A percentile compares a stretch with the other conserved stretches of the same genome.
These are phyloP conservation scores for Marasmarcha lunaedactyla DNA, from an alignment of 2,888 invertebrate species.

Conservation along the genomic window DNA sequence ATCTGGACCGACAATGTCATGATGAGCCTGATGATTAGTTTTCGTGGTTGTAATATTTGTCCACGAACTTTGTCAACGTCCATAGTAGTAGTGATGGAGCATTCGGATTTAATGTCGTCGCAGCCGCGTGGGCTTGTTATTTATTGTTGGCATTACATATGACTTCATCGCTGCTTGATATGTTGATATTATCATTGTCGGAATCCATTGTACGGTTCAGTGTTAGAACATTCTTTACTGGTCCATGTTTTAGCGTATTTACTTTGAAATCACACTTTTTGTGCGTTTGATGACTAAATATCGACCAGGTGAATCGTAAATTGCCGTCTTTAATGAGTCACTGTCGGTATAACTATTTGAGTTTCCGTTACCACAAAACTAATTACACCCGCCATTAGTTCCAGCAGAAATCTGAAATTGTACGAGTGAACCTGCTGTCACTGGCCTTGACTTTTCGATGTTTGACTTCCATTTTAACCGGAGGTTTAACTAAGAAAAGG, in stretches of 20 bases:
- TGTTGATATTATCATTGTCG: conserved; percentile 27
- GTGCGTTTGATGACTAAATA: conserved; percentile 25
- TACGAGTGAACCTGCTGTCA: conserved; percentile 26
- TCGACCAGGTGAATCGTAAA: conserved; percentile 33
- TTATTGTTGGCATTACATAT: conserved; percentile 49
- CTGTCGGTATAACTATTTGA: conserved; percentile 42
- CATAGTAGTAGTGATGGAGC: too few species aligned
- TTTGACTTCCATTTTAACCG: neutral
- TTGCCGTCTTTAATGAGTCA: conserved; percentile 39
- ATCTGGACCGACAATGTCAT: conserved; percentile 4
- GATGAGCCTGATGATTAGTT: too few species aligned
- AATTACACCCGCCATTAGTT: conserved; percentile 56
- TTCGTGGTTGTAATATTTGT: too few species aligned
- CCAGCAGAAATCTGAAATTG: conserved; percentile 41
- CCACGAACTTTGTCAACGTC: too few species aligned
- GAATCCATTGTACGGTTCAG: conserved; percentile 14
- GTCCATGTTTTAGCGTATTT: too few species aligned
- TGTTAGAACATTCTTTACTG: conserved; percentile 1
- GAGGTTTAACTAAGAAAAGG: conserved; percentile 8
- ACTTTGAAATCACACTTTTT: too few species aligned
- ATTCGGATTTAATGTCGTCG: conserved; percentile 29
- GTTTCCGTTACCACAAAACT: conserved; percentile 47
- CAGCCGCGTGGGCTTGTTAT: conserved; percentile 46
- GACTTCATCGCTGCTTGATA: conserved; percentile 49
- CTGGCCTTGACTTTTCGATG: conserved; percentile 21